These are phyloP conservation scores for Acrossocheilus wenchowensis DNA, from an alignment of 2,797 vertebrate genomes.

Conservation along the genomic window DNA sequence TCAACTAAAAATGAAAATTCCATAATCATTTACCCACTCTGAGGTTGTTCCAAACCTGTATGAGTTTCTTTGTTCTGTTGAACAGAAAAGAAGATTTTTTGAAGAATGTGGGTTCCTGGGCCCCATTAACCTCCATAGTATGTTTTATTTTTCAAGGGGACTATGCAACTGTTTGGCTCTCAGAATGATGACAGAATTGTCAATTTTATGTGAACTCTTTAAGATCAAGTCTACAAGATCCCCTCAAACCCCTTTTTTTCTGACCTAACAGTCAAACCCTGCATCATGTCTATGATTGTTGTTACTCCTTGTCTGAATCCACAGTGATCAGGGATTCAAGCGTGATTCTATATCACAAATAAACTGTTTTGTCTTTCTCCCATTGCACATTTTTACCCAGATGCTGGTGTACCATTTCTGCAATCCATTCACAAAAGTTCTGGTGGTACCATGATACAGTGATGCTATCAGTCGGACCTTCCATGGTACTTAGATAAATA, in stretches of 20 bases:
- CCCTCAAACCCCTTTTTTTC: background rate
- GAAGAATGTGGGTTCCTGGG: background rate
- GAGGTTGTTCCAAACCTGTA: no score
- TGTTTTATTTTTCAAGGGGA: no score
- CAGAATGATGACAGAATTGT: background rate
- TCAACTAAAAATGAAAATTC: background rate
- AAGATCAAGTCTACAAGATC: background rate
- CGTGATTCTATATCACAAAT: background rate
- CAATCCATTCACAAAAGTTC: background rate
- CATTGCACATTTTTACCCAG: background rate
- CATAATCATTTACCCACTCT: no score
- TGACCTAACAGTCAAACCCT: background rate
- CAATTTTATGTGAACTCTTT: background rate
- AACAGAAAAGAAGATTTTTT: no score
- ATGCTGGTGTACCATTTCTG: background rate
- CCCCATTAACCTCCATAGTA: background rate
- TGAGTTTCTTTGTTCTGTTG: no score
- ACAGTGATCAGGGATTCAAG: background rate
- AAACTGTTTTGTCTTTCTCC: background rate
- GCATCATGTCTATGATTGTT: background rate
- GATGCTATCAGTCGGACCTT: background rate
- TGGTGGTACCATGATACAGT: background rate
- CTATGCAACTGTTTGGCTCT: background rate
- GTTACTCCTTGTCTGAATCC: background rate
- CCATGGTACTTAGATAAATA: background rate